Evolutionary conservation across 2,113 vertebrate species (phyloP).

Genomic region (Clarias gariepinus): DNA sequence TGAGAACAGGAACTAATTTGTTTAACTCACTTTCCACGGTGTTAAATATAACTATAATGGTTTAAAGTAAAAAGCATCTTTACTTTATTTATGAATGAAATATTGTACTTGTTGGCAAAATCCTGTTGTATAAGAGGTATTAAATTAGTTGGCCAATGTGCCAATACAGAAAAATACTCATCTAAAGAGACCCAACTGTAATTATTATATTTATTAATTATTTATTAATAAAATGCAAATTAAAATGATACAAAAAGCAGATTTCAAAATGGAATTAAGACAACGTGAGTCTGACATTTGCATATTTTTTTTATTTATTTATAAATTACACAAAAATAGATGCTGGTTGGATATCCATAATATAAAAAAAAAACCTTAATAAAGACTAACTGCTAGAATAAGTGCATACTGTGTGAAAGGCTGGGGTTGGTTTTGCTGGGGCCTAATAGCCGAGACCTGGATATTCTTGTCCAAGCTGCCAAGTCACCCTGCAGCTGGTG

Average conservation of each 20-base stretch:
- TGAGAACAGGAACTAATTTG: neutral
- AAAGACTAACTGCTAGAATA: conserved; percentile 10
- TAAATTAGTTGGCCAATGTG: neutral
- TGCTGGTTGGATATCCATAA: conserved; percentile 35
- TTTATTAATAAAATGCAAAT: neutral
- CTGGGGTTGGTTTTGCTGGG: conserved; percentile 17
- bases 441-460: conserved; percentile 56
- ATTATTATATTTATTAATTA: neutral
- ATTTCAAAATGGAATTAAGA: conserved; percentile 2
- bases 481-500: conserved; percentile 65
- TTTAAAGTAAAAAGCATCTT: neutral
- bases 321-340: conserved; percentile 59
- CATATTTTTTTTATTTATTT: conserved; percentile 60
- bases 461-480: conserved; percentile 58
- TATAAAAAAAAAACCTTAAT: conserved; percentile 19
- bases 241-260: neutral
- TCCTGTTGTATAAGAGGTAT: neutral
- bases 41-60: neutral
- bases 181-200: neutral
- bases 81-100: neutral
- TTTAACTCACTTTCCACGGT: neutral
- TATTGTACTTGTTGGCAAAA: neutral
- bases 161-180: neutral
- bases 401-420: conserved; percentile 31
- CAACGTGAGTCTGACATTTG: conserved; percentile 40